Base-by-base conservation (phyloP, 2,888 invertebrate genomes). In the Eucera pruinosa region DNA sequence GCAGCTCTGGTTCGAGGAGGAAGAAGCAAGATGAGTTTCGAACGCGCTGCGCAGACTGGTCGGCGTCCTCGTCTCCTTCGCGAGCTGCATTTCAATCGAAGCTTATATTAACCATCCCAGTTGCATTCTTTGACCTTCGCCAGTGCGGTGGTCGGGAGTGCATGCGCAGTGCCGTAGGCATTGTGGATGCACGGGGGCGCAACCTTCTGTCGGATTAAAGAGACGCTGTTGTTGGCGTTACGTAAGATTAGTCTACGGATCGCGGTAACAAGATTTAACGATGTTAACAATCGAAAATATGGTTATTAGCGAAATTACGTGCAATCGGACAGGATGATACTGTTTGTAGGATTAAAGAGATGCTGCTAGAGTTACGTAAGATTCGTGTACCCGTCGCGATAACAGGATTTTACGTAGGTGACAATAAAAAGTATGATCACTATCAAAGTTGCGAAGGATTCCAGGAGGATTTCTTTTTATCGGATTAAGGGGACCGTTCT, bases 11-110 rank as follows among this genome's bases (percentile, higher is more conserved):
- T 33, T 55, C 43, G 57, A 67, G 47, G 47, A 72, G 41, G 67
- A 57, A 45, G 67, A 52, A 68, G 54, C 50, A 48, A 27, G 47
- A 45, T 55, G 68, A 64, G 52, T 64, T 54, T 55, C 70, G 64
- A 66, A 72, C 78, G 72, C 64, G 15, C 58, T 69, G 67, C 60
- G 84, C 87, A 89, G 89, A 88, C 89, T 86, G 87, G 87, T 86
- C 86, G 89, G 86, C 88, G 86, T 88, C 87, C 84, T 84, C 86
- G 77, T 75, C 81, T 81, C 68, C 69, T 68, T 71, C 81, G 84
- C 84, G 85, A 77, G 82, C 80, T 81, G 88, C 85, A 86, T 88
- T 86, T 86, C 82, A 81, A 89, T 86, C 83, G 84, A 75, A 83
- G 81, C 84, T 81, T 79, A 81, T 80, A 81, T 85, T 81, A 85